Base-by-base conservation (phyloP, 2,797 vertebrate genomes). In the Poeciliopsis gracilis region DNA sequence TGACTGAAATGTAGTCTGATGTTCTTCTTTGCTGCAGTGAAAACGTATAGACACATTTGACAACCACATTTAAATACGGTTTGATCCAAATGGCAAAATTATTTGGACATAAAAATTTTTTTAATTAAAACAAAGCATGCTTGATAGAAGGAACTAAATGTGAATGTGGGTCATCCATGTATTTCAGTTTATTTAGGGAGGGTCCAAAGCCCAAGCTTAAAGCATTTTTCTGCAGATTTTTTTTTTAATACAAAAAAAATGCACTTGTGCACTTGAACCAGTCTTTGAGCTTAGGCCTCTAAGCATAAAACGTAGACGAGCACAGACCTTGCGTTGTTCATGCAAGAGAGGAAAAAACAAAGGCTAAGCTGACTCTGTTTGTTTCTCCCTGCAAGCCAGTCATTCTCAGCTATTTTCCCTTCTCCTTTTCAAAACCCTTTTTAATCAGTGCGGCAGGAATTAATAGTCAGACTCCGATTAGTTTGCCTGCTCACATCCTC, bases 371-470 rank as follows among this genome's bases (percentile, higher is more conserved):
- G 12, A 36, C 16, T 23, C 84, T 87, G 73, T 91, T 69, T 75
- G 2, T 80, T 55, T 82, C 78, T 83, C 86, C 86, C 84, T 90
- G 75, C 82, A 91, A 84, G 88, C 66, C 33, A 57, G 73, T 71
- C 78, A 46, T 82, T 84, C 75, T 85, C 77, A 18, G 30, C 79
- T 73, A 51, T 88, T 77, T 77, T 20, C 43, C 89, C 78, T 76
- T 88, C 84, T 90, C 73, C 72, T 77, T 84, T 85, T 78, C 33
- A 28, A 89, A 89, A 75, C 83, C 90, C 87, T 88, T 78, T 88
- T 95, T 94, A 94, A 90, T 90, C 84, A 86, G 82, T 85, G 84
- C 92, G 89, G 93, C 95, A 89, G 78, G 86, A 91, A 82, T 92
- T 87, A 93, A 94, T 85, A 92, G 93, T 94, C 91, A 85, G 83